Evolutionary conservation across 2,888 invertebrate genomes (phyloP).

Genomic region (Drosophila limbata): DNA sequence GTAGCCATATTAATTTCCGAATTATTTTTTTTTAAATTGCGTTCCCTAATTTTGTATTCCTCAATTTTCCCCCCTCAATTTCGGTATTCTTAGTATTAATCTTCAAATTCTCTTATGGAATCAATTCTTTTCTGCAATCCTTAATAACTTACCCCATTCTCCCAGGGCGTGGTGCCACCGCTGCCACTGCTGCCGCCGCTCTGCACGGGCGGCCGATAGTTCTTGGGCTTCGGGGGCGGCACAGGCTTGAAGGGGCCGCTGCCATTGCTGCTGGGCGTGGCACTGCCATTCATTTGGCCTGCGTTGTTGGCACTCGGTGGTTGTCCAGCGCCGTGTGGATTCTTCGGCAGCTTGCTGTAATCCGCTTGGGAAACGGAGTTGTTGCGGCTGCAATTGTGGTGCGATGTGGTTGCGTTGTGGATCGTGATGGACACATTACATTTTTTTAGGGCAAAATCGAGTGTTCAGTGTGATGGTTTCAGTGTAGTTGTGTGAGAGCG

Average conservation of each 20-base stretch:
- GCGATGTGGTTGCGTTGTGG: slow-evolving; percentile 34
- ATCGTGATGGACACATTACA: slow-evolving; percentile 29
- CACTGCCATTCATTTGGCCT: slow-evolving; percentile 67
- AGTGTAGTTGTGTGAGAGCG: slow-evolving; percentile 24
- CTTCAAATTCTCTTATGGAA: neutral
- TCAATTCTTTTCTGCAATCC: neutral
- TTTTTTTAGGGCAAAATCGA: neutral
- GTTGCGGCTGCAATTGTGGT: slow-evolving; percentile 85
- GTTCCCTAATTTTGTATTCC: too few relatives aligned
- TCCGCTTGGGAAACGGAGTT: slow-evolving; percentile 88
- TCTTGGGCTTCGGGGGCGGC: slow-evolving; percentile 96
- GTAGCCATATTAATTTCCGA: too few relatives aligned
- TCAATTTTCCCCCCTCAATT: too few relatives aligned
- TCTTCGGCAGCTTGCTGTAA: slow-evolving; percentile 86
- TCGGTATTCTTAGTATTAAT: neutral
- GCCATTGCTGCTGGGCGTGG: slow-evolving; percentile 80
- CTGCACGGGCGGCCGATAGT: slow-evolving; percentile 92
- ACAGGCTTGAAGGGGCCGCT: slow-evolving; percentile 92
- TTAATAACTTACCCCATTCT: slow-evolving; percentile 86
- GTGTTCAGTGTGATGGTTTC: slow-evolving; percentile 22
- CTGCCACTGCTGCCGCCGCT: slow-evolving; percentile 76
- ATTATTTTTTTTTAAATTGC: too few relatives aligned
- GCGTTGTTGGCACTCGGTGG: slow-evolving; percentile 82
- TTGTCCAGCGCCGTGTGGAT: slow-evolving; percentile 79
- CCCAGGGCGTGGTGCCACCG: slow-evolving; percentile 83